Evolutionary conservation across 2,888 invertebrate genomes (phyloP).

Genomic region (Meganola albula): DNA sequence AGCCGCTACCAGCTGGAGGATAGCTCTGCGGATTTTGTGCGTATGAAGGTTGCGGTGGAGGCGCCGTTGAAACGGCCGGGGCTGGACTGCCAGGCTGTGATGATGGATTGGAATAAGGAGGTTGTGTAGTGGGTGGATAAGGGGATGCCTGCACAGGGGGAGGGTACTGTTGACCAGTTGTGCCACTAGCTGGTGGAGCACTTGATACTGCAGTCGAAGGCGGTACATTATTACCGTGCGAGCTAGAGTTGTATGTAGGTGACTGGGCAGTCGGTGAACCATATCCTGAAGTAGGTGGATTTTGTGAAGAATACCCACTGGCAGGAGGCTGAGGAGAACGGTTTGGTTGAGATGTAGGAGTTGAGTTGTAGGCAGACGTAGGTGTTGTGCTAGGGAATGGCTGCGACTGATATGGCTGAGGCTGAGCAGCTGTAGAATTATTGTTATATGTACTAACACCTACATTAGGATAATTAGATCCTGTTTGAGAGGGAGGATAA

Average conservation of each 20-base stretch:
- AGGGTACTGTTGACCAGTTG: slow-evolving; percentile 81
- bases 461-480: slow-evolving; percentile 67
- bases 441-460: slow-evolving; percentile 63
- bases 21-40: slow-evolving; percentile 74
- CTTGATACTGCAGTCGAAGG: slow-evolving; percentile 70
- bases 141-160: slow-evolving; percentile 80
- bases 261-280: slow-evolving; percentile 82
- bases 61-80: slow-evolving; percentile 69
- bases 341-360: slow-evolving; percentile 70
- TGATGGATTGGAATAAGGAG: slow-evolving; percentile 76
- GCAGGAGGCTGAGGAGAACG: slow-evolving; percentile 78
- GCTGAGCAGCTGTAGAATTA: slow-evolving; percentile 64
- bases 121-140: slow-evolving; percentile 80
- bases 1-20: slow-evolving; percentile 62
- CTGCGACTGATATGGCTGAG: slow-evolving; percentile 71
- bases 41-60: slow-evolving; percentile 78
- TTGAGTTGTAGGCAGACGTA: slow-evolving; percentile 74
- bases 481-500: slow-evolving; percentile 66
- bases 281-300: slow-evolving; percentile 76
- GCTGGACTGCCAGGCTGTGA: slow-evolving; percentile 74
- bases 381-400: slow-evolving; percentile 70
- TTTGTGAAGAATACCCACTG: slow-evolving; percentile 76
- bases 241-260: slow-evolving; percentile 80
- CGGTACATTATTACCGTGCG: slow-evolving; percentile 71
- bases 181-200: slow-evolving; percentile 66